Evolutionary conservation across 2,797 vertebrate species (phyloP), one percentile per base, ranked within the genome.

Genomic region (Mastacembelus armatus): DNA sequence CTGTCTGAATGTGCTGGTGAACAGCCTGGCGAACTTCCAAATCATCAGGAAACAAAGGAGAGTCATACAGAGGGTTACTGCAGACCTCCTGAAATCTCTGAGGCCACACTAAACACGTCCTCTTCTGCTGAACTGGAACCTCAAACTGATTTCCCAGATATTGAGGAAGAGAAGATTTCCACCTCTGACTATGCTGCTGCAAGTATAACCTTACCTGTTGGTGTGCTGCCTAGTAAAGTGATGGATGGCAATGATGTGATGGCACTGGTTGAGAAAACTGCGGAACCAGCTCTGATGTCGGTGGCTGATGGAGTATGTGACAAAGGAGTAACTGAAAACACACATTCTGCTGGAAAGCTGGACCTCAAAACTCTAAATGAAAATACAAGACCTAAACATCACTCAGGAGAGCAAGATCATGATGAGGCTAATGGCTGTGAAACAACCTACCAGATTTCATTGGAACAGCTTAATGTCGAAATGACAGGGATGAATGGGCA

Each of bases 1-100:
- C 84, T 91, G 82, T 88, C 51, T 58, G 72, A 66, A 71, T 81
- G 35, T 66, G 83, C 80, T 81, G 74, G 72, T 80, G 87, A 87
- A 32, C 71, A 74, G 73, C 52, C 70, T 91, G 91, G 90, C 88
- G 72, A 72, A 57, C 56, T 16, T 86, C 88, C 91, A 91, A 44
- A 81, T 55, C 61, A 74, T 27, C 82, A 83, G 77, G 87, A 90
- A 74, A 93, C 90, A 91, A 91, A 85, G 77, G 87, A 87, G 76
- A 84, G 78, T 68, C 82, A 87, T 71, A 85, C 77, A 80, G 82
- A 88, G 77, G 68, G 83, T 88, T 81, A 80, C 83, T 78, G 78
- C 80, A 75, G 73, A 79, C 68, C 80, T 86, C 78, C 77, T 79
- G 83, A 85, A 81, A 81, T 82, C 76, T 74, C 75, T 48, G 78